Conservation (phyloP, 2,888 invertebrate species). For the Eurytoma adleriae region DNA sequence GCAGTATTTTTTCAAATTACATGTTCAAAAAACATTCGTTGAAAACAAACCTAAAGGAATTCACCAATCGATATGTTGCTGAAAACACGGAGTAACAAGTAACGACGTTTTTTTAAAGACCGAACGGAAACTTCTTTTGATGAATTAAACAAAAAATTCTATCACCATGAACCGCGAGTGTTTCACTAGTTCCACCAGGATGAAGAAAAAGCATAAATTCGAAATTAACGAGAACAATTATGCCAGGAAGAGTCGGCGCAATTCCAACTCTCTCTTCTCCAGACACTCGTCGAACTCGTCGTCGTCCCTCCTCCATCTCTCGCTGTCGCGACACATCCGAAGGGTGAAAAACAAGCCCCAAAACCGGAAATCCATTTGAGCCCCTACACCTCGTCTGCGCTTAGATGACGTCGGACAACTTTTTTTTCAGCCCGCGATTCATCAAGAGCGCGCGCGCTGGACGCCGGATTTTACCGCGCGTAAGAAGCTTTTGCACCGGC, state of each 20-base stretch:
- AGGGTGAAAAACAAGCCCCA: not conserved
- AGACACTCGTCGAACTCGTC: too few relatives aligned
- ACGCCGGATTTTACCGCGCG: not conserved
- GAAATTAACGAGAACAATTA: conserved; percentile 43
- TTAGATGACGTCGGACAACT: conserved; percentile 26
- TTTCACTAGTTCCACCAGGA: too few relatives aligned
- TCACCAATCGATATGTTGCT: too few relatives aligned
- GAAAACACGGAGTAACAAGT: too few relatives aligned
- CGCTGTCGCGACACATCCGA: not conserved
- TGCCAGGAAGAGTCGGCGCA: not conserved
- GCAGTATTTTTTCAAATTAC: too few relatives aligned
- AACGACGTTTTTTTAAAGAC: too few relatives aligned
- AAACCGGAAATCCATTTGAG: conserved; percentile 51
- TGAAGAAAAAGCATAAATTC: not conserved
- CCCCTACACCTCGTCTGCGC: conserved; percentile 3
- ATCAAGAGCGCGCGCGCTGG: conserved; percentile 19
- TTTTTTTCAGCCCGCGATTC: conserved; percentile 10
- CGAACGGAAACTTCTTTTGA: too few relatives aligned
- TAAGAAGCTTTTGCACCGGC: conserved; percentile 35
- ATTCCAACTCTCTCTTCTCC: not conserved
- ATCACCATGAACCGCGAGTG: too few relatives aligned
- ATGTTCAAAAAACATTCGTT: too few relatives aligned
- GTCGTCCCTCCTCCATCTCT: not conserved
- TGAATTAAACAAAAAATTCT: too few relatives aligned
- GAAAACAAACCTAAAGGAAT: too few relatives aligned